Evolutionary conservation across 2,888 invertebrate species (phyloP).

Genomic region (Andrena minutula): DNA sequence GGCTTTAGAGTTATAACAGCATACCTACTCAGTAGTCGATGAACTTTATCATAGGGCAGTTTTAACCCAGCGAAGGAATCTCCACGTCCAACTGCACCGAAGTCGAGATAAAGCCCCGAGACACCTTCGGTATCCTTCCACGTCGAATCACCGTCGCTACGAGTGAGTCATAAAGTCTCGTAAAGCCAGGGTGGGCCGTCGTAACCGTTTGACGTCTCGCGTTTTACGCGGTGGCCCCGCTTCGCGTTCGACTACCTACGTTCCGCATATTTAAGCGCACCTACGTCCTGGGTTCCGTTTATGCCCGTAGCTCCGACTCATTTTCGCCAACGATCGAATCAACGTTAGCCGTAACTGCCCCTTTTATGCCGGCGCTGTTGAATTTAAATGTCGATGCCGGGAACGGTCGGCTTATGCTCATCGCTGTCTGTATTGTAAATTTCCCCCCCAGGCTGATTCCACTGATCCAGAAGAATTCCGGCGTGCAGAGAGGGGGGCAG

Average conservation of each 20-base stretch:
- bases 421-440: constrained; percentile 24
- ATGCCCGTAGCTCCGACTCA: constrained; percentile 11
- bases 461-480: not conserved
- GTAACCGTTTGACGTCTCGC: constrained; percentile 67
- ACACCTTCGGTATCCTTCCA: constrained; percentile 54
- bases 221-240: constrained; percentile 58
- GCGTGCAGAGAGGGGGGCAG: not conserved
- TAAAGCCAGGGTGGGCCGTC: constrained; percentile 56
- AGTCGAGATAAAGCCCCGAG: constrained; percentile 63
- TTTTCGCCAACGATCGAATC: constrained; percentile 49
- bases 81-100: constrained; percentile 44
- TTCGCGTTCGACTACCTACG: constrained; percentile 28
- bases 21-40: constrained; percentile 60
- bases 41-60: constrained; percentile 76
- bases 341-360: constrained; percentile 34
- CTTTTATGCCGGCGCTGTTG: constrained; percentile 28
- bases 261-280: constrained; percentile 51
- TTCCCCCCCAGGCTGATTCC: not conserved
- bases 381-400: constrained; percentile 31
- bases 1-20: not conserved
- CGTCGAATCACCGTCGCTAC: constrained; percentile 64
- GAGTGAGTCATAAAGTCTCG: constrained; percentile 61
- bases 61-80: constrained; percentile 66
- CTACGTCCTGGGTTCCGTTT: constrained; percentile 40
- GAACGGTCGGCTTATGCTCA: constrained; percentile 30